phyloP scores from a whole-genome alignment of 2,113 vertebrate genomes.

The Tursiops truncatus region DNA sequence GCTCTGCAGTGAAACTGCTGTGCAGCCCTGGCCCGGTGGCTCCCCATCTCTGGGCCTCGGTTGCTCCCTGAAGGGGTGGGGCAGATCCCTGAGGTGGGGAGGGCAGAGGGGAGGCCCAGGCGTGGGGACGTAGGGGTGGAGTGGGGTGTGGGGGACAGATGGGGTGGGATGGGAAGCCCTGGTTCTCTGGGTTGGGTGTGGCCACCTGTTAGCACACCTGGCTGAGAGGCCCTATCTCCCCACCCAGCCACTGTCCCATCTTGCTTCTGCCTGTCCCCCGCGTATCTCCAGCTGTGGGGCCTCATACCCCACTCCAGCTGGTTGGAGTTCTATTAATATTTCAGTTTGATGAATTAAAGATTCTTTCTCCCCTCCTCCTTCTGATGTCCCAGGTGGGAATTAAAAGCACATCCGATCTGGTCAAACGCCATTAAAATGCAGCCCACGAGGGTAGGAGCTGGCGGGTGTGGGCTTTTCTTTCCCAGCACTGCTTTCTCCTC shows the following conservation, averaged over 20 bases:
- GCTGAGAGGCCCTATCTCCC: not conserved
- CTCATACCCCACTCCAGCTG: slow-evolving; percentile 63
- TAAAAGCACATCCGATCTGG: slow-evolving; percentile 67
- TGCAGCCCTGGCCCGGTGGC: fast-evolving
- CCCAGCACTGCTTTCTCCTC: not conserved
- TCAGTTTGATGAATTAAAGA: slow-evolving; percentile 84
- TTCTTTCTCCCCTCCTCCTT: slow-evolving; percentile 63
- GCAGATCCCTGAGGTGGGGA: not conserved
- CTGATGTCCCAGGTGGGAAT: slow-evolving; percentile 74
- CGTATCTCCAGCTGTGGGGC: slow-evolving; percentile 65
- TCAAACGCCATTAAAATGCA: slow-evolving; percentile 28
- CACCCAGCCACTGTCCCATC: not conserved
- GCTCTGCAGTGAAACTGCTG: not conserved
- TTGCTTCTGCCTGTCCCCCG: not conserved
- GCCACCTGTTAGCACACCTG: not conserved
- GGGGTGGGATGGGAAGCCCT: not conserved
- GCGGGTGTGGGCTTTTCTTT: not conserved
- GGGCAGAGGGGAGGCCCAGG: too few relatives aligned
- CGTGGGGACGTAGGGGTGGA: not conserved
- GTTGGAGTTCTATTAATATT: slow-evolving; percentile 83
- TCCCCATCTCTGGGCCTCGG: not conserved
- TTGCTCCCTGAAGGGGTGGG: not conserved
- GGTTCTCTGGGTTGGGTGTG: not conserved
- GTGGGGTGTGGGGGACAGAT: fast-evolving
- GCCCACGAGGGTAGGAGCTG: slow-evolving; percentile 16